phyloP scores from a whole-genome alignment of 2,113 vertebrate species.

The Sus scrofa region T2T-Sscrofa CM000822.6:32352501-32353000 shows the following conservation, averaged over 20 bases:
- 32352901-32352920: neutral
- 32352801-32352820: neutral
- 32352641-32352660: neutral
- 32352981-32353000: neutral
- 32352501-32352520: neutral
- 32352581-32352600: neutral
- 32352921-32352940: neutral
- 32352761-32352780: neutral
- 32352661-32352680: neutral
- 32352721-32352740: neutral
- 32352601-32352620: neutral
- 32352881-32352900: neutral
- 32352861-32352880: neutral
- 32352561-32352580: neutral
- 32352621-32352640: neutral
- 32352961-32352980: neutral
- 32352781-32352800: neutral
- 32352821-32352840: neutral
- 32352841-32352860: neutral
- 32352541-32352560: neutral
- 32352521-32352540: neutral
- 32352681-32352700: neutral
- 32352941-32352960: neutral
- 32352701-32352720: neutral
- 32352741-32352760: neutral